Evolutionary conservation across 2,113 vertebrate species (phyloP).

Genomic region (Pterocles gutturalis): DNA sequence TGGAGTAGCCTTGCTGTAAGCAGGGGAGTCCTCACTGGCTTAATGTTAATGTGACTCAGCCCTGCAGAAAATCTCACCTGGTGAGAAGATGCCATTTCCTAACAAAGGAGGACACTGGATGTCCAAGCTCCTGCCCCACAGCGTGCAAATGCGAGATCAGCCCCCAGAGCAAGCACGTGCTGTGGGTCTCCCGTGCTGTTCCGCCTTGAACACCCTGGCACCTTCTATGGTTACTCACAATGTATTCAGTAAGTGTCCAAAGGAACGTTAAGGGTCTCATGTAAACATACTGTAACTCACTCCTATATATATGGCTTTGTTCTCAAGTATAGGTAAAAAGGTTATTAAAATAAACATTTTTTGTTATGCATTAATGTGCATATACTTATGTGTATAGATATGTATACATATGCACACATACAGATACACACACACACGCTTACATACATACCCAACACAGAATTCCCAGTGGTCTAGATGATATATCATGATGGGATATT

Average conservation of each 20-base stretch:
- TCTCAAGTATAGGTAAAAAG: background rate
- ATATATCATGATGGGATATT: background rate
- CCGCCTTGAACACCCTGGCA: background rate
- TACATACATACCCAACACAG: background rate
- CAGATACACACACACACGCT: background rate
- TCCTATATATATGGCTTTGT: background rate
- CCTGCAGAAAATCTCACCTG: background rate
- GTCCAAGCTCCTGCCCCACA: background rate
- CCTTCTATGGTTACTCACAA: background rate
- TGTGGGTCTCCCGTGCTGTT: background rate
- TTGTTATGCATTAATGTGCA: background rate
- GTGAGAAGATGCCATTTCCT: background rate
- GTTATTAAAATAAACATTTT: background rate
- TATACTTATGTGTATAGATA: background rate
- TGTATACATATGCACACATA: background rate
- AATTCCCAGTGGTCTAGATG: constrained; percentile 9
- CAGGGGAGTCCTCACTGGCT: background rate
- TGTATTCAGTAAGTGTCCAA: background rate
- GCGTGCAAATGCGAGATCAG: rapidly evolving
- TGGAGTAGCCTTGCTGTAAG: background rate
- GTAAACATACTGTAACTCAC: background rate
- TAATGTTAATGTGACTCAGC: background rate
- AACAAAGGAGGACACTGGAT: rapidly evolving
- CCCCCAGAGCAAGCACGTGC: background rate
- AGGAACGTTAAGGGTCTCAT: background rate